phyloP scores from a whole-genome alignment of 1,140 invertebrate species.

The Propsilocerus akamusi region DNA sequence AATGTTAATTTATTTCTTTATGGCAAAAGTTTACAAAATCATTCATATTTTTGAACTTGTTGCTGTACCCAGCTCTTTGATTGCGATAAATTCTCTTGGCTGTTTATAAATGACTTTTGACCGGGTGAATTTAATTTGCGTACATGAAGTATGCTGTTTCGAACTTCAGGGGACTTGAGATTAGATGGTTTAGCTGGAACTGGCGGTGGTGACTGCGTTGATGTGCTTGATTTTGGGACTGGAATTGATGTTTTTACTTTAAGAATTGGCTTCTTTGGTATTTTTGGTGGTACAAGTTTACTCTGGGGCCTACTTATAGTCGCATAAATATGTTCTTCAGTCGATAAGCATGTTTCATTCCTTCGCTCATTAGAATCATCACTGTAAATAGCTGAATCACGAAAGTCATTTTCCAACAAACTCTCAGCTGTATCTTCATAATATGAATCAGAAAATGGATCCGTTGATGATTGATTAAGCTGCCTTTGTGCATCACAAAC shows the following conservation, averaged over 20 bases:
- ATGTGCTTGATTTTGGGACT: neutral
- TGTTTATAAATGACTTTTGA: neutral
- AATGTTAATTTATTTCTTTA: too few species aligned
- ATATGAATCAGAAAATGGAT: constrained; percentile 11
- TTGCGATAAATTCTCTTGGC: neutral
- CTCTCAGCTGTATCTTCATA: constrained; percentile 22
- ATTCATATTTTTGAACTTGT: neutral
- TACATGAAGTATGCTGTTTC: neutral
- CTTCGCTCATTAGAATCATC: constrained; percentile 36
- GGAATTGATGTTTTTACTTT: neutral
- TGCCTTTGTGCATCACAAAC: constrained; percentile 21
- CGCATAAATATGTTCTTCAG: constrained; percentile 5
- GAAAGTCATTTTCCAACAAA: constrained; percentile 35
- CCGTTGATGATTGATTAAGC: neutral
- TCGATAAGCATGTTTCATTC: constrained; percentile 9
- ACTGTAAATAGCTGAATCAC: constrained; percentile 71
- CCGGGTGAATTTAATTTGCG: neutral
- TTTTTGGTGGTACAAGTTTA: constrained; percentile 15
- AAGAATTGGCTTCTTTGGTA: neutral
- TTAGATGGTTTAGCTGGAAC: neutral
- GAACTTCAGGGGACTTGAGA: neutral
- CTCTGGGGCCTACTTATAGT: constrained; percentile 9
- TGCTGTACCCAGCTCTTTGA: neutral
- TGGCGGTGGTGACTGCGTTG: neutral
- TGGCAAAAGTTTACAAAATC: neutral